phyloP scores from a whole-genome alignment of 2,888 invertebrate species.

The Endotricha flammealis region DNA sequence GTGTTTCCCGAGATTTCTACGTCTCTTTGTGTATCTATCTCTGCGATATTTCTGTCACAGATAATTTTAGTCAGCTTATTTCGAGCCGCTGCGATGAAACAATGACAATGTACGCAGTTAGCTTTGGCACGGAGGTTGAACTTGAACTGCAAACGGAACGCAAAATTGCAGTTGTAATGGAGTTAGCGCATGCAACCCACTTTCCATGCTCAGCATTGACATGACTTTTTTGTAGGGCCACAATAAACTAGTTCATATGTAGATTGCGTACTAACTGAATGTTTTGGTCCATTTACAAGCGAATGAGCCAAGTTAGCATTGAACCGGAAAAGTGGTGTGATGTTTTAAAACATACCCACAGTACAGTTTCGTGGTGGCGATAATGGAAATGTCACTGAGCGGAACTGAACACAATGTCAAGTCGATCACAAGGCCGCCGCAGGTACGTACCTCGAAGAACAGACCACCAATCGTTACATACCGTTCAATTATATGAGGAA shows the following conservation, averaged over 20 bases:
- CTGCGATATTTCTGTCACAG: slow-evolving; percentile 4
- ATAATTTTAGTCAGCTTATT: slow-evolving; percentile 5
- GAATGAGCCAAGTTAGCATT: too few relatives aligned
- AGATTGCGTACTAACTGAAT: not conserved
- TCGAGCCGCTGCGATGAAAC: not conserved
- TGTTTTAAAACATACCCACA: slow-evolving; percentile 11
- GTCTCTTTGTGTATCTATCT: not conserved
- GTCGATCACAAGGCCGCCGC: slow-evolving; percentile 14
- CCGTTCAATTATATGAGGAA: not conserved
- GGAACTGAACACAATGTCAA: slow-evolving; percentile 14
- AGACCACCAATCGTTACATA: not conserved
- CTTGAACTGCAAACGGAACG: not conserved
- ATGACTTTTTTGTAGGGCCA: not conserved
- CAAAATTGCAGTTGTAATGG: not conserved
- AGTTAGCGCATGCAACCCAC: not conserved
- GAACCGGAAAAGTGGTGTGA: not conserved
- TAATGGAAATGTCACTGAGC: slow-evolving; percentile 11
- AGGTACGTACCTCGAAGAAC: not conserved
- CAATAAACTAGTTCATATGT: not conserved
- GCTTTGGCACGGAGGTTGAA: slow-evolving; percentile 6
- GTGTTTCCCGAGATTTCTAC: slow-evolving; percentile 18
- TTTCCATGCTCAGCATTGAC: not conserved
- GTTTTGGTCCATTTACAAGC: too few relatives aligned
- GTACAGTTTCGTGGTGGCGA: not conserved
- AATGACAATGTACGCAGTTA: slow-evolving; percentile 1